Evolutionary conservation across 2,797 vertebrate species (phyloP).

Genomic region (Chrysocyon brachyurus): DNA sequence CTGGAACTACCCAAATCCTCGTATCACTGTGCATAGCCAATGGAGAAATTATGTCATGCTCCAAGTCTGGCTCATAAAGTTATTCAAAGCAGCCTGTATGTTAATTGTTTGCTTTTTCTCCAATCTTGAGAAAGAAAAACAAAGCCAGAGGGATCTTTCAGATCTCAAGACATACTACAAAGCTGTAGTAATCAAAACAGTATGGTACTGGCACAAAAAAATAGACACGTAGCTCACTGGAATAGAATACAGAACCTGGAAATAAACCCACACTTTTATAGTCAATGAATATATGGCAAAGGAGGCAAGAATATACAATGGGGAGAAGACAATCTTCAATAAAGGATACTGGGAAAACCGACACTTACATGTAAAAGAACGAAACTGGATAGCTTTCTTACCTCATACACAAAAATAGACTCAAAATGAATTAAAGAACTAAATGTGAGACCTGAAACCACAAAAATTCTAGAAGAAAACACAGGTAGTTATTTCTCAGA

Average conservation of each 20-base stretch:
- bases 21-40: background rate
- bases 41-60: background rate
- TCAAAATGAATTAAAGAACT: background rate
- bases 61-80: slow-evolving; percentile 17
- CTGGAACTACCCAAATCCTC: background rate
- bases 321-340: background rate
- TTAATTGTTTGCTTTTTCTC: background rate
- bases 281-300: background rate
- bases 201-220: background rate
- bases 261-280: background rate
- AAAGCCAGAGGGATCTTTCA: background rate
- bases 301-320: background rate
- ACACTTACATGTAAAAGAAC: background rate
- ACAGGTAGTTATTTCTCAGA: background rate
- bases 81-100: background rate
- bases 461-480: background rate
- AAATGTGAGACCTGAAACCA: background rate
- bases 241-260: background rate
- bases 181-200: background rate
- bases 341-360: background rate
- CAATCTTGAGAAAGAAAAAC: background rate
- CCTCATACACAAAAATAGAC: background rate
- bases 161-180: background rate
- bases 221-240: background rate
- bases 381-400: background rate